Percentiles rank a stretch among this genome's conserved stretches.
Conservation (phyloP, 2,113 vertebrate genomes). For the Parus major region DNA sequence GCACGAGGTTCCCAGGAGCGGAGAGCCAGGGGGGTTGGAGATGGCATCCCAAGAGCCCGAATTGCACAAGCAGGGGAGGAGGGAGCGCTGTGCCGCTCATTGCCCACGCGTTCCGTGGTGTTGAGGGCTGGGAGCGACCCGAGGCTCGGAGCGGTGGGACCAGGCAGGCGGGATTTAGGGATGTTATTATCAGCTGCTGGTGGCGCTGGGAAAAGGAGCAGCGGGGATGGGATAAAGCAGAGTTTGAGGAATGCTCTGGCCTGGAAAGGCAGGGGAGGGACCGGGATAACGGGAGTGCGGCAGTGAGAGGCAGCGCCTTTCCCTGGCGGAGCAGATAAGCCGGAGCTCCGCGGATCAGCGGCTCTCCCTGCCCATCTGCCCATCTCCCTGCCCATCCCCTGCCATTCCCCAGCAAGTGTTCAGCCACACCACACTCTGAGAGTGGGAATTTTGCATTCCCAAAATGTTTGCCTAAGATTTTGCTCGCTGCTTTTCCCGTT, state of each 20-base stretch:
- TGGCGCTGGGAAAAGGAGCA: background rate
- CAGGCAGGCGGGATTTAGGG: background rate
- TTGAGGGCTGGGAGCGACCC: rapidly evolving
- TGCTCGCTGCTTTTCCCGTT: background rate
- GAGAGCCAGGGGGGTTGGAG: background rate
- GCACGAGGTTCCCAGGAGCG: background rate
- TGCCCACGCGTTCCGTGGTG: background rate
- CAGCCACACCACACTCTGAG: background rate
- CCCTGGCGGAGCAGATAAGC: background rate
- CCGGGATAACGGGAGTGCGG: background rate
- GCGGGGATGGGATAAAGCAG: background rate
- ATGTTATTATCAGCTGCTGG: background rate
- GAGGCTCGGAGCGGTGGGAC: background rate
- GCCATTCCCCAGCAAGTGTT: background rate
- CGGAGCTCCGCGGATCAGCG: rapidly evolving
- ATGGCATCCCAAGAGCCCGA: background rate
- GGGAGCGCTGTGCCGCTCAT: rapidly evolving
- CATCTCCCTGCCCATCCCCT: rapidly evolving
- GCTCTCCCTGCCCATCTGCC: background rate
- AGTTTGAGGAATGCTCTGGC: background rate
- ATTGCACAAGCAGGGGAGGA: background rate
- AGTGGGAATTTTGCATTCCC: background rate
- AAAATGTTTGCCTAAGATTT: background rate
- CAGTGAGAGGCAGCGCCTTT: rapidly evolving
- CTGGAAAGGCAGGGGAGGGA: background rate